phyloP scores from a whole-genome alignment of 2,797 vertebrate genomes.

The Erpetoichthys calabaricus region DNA sequence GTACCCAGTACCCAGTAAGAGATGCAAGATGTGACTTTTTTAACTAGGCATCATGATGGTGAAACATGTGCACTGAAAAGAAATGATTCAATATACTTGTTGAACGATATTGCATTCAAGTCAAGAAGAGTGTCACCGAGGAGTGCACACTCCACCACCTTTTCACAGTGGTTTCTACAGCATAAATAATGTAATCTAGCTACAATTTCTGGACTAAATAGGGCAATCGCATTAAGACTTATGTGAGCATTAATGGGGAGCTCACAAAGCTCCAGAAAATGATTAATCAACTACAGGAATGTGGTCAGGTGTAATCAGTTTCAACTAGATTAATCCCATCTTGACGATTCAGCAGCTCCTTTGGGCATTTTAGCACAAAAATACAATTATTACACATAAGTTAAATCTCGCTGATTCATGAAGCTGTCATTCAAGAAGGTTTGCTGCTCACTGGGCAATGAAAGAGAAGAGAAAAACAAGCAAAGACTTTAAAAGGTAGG shows the following conservation, averaged over 20 bases:
- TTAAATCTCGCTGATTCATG: slow-evolving; percentile 42
- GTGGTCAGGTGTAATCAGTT: slow-evolving; percentile 49
- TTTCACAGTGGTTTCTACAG: slow-evolving; percentile 21
- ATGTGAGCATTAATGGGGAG: slow-evolving; percentile 45
- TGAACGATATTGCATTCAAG: no score
- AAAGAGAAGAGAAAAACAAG: no score
- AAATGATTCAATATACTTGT: no score
- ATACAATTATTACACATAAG: slow-evolving; percentile 53
- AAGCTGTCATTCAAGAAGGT: slow-evolving; percentile 20
- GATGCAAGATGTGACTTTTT: no score
- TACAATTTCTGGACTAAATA: slow-evolving; percentile 48
- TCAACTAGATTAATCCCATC: slow-evolving; percentile 52
- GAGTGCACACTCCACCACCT: no score
- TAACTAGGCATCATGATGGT: no score
- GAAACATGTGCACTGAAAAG: no score
- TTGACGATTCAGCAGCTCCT: slow-evolving; percentile 39
- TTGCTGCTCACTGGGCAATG: neutral
- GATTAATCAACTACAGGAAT: slow-evolving; percentile 56
- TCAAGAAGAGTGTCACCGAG: no score
- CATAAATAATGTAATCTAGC: slow-evolving; percentile 48
- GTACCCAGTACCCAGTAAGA: no score
- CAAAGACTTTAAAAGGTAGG: no score
- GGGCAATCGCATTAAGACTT: slow-evolving; percentile 51
- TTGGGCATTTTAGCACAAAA: slow-evolving; percentile 54
- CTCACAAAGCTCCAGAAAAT: slow-evolving; percentile 50